phyloP scores from a whole-genome alignment of 2,888 invertebrate species.

The Patella caerulea region DNA sequence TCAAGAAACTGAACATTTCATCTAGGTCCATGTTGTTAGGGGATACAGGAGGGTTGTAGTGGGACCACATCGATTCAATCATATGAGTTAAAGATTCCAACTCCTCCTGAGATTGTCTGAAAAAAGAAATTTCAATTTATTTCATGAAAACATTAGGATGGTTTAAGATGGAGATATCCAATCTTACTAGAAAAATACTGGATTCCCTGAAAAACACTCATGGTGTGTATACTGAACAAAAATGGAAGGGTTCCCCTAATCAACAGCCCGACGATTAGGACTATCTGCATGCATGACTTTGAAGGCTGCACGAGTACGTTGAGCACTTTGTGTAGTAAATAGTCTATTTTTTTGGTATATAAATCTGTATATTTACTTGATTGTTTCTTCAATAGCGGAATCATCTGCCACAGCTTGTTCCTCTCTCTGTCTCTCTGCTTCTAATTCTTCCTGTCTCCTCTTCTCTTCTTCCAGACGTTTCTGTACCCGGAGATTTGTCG shows the following conservation, averaged over 20 bases:
- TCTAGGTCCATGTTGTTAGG: constrained; percentile 63
- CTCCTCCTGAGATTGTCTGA: constrained; percentile 60
- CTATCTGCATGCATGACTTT: too few species aligned
- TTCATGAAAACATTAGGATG: background rate
- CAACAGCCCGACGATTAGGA: too few species aligned
- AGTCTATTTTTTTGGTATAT: background rate
- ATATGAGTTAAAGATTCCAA: constrained; percentile 60
- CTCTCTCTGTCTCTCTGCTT: constrained; percentile 41
- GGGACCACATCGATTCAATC: constrained; percentile 65
- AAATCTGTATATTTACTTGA: constrained; percentile 47
- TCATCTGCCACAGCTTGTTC: constrained; percentile 56
- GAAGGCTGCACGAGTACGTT: too few species aligned
- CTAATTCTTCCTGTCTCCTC: constrained; percentile 48
- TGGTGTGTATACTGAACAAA: too few species aligned
- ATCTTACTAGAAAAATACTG: too few species aligned
- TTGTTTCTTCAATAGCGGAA: constrained; percentile 54
- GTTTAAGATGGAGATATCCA: too few species aligned
- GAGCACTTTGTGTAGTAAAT: too few species aligned
- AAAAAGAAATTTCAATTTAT: background rate
- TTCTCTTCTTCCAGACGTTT: constrained; percentile 58
- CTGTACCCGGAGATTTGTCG: constrained; percentile 44
- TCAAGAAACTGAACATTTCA: constrained; percentile 63
- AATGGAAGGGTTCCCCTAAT: too few species aligned
- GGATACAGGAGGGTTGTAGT: constrained; percentile 58
- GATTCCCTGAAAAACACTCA: too few species aligned